These are phyloP conservation scores for Dorcus hopei DNA, from an alignment of 2,888 invertebrate genomes.

Conservation along the genomic window DNA sequence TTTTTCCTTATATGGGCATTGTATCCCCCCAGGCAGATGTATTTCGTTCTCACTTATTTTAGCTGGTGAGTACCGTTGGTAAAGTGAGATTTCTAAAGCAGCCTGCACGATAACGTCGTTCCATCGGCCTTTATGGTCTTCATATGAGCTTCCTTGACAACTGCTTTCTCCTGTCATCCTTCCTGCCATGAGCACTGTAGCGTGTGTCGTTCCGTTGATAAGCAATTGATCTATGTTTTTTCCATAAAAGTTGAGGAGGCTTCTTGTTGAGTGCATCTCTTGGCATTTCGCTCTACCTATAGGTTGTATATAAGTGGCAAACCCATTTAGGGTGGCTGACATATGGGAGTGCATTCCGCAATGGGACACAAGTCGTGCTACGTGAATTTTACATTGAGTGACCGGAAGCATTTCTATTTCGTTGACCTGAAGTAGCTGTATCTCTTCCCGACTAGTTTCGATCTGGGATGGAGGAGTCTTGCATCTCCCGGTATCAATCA, in stretches of 20 bases:
- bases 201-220: background rate
- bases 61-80: background rate
- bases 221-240: constrained; percentile 2
- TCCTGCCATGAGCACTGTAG: constrained; percentile 4
- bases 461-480: background rate
- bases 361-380: background rate
- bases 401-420: background rate
- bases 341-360: constrained; percentile 9
- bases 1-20: constrained; percentile 6
- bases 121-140: constrained; percentile 7
- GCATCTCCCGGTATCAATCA: background rate
- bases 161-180: constrained; percentile 1
- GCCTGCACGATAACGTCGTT: constrained; percentile 1
- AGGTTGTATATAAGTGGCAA: background rate
- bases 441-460: background rate
- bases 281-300: background rate
- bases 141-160: background rate
- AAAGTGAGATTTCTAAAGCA: constrained; percentile 4
- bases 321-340: background rate
- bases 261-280: constrained; percentile 4
- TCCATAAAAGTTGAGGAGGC: background rate
- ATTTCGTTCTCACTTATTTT: constrained; percentile 5
- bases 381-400: constrained; percentile 6
- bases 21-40: constrained; percentile 1
- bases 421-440: background rate